Evolutionary conservation across 1,140 invertebrate genomes (phyloP).

Genomic region (Caenorhabditis tropicalis): DNA sequence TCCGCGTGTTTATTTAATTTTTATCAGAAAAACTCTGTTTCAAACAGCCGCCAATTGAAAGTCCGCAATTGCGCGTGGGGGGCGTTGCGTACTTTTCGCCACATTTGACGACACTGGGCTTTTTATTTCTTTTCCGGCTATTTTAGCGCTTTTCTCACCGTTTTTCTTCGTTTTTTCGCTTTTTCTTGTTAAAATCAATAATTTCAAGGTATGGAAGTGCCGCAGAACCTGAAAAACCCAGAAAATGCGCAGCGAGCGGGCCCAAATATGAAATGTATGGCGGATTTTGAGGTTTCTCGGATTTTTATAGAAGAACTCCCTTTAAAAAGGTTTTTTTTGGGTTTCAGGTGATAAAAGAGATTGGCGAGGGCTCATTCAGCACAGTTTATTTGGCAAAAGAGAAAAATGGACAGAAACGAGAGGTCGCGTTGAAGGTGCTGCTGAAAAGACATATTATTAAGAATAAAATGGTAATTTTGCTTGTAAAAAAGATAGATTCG

Average conservation of each 20-base stretch:
- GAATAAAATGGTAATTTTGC: slow-evolving; percentile 45
- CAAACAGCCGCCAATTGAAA: background rate
- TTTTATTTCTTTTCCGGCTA: background rate
- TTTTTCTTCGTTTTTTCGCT: background rate
- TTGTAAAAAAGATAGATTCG: too few species aligned
- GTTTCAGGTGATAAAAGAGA: slow-evolving; percentile 46
- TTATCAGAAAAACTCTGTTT: background rate
- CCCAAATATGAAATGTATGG: slow-evolving; percentile 17
- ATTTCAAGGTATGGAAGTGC: background rate
- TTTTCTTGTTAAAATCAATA: background rate
- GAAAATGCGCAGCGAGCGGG: background rate
- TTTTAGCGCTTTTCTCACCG: background rate
- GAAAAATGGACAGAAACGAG: background rate
- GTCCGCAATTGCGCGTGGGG: background rate
- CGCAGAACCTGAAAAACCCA: background rate
- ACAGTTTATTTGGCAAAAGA: slow-evolving; percentile 33
- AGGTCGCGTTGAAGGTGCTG: slow-evolving; percentile 48
- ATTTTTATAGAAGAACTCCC: too few species aligned
- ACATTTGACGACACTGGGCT: background rate
- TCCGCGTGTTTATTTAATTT: background rate
- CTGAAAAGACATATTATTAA: slow-evolving; percentile 55
- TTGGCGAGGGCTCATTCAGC: slow-evolving; percentile 54
- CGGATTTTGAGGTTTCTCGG: slow-evolving; percentile 9
- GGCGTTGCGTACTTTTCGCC: background rate
- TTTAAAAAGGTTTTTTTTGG: background rate